A percentile compares a stretch with the other conserved stretches of the same genome.
phyloP scores from a whole-genome alignment of 2,888 invertebrate genomes.

The Fabriciana adippe region DNA sequence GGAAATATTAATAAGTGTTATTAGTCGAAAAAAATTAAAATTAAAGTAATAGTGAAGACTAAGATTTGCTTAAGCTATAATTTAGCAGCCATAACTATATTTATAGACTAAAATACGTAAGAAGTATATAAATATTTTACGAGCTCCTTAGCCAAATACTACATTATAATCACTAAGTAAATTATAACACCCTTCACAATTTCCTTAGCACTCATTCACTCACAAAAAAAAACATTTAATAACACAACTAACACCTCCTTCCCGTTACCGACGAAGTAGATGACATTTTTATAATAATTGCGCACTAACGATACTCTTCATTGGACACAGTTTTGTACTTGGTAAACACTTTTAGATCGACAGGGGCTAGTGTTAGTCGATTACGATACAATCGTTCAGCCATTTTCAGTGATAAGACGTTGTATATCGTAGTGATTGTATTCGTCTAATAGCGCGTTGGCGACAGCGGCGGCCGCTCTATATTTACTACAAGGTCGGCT shows the following conservation, averaged over 20 bases:
- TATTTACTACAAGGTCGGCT: slow-evolving; percentile 74
- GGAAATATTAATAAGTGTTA: not conserved
- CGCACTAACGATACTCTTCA: slow-evolving; percentile 59
- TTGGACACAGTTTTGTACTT: slow-evolving; percentile 63
- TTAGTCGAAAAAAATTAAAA: not conserved
- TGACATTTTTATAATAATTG: slow-evolving; percentile 70
- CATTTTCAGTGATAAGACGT: slow-evolving; percentile 78
- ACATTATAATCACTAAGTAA: no score
- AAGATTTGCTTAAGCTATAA: not conserved
- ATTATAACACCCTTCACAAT: not conserved
- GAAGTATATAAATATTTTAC: no score
- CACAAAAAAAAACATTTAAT: not conserved
- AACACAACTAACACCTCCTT: slow-evolving; percentile 68
- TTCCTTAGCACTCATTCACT: slow-evolving; percentile 12
- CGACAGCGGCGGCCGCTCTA: slow-evolving; percentile 64
- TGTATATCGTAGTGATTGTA: slow-evolving; percentile 53
- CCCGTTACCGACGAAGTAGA: slow-evolving; percentile 66
- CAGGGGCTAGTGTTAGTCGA: slow-evolving; percentile 58
- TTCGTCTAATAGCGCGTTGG: slow-evolving; percentile 57
- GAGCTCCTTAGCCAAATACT: no score
- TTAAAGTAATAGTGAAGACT: not conserved
- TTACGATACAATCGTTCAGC: slow-evolving; percentile 70
- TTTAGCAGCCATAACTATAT: no score
- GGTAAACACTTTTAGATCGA: slow-evolving; percentile 63
- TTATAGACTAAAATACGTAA: no score